Conservation (phyloP, 2,113 vertebrate species). For the Drymodes brunneopygia region DNA sequence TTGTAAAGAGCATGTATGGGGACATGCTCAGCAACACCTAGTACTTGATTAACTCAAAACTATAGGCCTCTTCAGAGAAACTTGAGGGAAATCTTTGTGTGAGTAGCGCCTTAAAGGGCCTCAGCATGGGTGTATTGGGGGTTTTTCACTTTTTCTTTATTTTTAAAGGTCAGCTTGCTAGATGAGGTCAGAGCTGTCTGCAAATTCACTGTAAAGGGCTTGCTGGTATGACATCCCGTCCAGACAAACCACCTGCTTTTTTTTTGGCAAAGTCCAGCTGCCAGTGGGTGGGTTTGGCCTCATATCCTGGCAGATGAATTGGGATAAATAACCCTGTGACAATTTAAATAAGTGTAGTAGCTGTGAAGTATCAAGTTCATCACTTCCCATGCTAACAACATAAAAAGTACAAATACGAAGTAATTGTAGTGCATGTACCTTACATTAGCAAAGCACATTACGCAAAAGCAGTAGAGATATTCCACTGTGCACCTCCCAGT, state of each 20-base stretch:
- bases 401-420: neutral
- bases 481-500: neutral
- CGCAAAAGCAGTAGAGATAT: neutral
- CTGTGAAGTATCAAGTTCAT: neutral
- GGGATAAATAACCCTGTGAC: neutral
- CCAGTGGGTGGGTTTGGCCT: neutral
- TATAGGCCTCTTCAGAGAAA: neutral
- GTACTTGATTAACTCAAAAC: neutral
- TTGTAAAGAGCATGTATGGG: neutral
- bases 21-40: neutral
- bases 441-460: neutral
- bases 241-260: neutral
- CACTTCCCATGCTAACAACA: neutral
- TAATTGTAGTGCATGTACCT: neutral
- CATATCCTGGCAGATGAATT: neutral
- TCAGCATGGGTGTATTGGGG: neutral
- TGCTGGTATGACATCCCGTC: neutral
- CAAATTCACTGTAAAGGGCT: neutral
- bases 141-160: neutral
- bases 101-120: neutral
- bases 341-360: neutral
- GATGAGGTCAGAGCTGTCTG: neutral
- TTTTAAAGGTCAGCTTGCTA: neutral
- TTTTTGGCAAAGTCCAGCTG: neutral
- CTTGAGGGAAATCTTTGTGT: neutral